Conservation (phyloP, 2,797 vertebrate species). For the Gymnocypris eckloni region DNA sequence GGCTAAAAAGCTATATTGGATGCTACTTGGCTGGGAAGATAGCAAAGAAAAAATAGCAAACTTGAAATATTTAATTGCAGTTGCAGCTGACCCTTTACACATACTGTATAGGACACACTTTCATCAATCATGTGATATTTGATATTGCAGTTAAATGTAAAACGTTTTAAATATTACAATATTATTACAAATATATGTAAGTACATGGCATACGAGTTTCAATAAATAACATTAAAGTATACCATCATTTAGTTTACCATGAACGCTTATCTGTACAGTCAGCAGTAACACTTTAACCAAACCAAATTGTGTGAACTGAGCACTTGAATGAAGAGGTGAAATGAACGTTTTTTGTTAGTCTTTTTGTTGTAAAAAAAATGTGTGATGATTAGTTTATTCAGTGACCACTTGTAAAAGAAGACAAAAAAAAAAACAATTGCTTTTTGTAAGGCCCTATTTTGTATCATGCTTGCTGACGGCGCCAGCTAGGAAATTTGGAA, state of each 20-base stretch:
- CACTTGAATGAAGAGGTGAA: too few species aligned
- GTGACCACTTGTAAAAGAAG: neutral
- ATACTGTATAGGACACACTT: neutral
- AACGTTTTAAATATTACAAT: too few species aligned
- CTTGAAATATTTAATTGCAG: neutral
- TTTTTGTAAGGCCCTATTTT: constrained; percentile 8
- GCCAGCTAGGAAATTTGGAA: neutral
- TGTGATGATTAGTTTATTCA: too few species aligned
- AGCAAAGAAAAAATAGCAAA: neutral
- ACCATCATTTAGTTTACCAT: neutral
- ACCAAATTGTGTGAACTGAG: too few species aligned
- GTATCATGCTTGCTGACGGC: too few species aligned
- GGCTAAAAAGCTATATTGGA: constrained; percentile 57
- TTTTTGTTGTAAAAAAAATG: too few species aligned
- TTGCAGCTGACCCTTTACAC: neutral
- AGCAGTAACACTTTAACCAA: too few species aligned
- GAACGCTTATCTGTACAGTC: too few species aligned
- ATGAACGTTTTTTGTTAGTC: too few species aligned
- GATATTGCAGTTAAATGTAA: too few species aligned
- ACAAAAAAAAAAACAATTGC: neutral
- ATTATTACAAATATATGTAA: neutral
- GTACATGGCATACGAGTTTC: neutral
- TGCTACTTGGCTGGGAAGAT: constrained; percentile 23
- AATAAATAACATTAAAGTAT: neutral
- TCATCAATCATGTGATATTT: too few species aligned